Conservation (phyloP, 2,888 invertebrate species). For the Temnothorax rugatulus region DNA sequence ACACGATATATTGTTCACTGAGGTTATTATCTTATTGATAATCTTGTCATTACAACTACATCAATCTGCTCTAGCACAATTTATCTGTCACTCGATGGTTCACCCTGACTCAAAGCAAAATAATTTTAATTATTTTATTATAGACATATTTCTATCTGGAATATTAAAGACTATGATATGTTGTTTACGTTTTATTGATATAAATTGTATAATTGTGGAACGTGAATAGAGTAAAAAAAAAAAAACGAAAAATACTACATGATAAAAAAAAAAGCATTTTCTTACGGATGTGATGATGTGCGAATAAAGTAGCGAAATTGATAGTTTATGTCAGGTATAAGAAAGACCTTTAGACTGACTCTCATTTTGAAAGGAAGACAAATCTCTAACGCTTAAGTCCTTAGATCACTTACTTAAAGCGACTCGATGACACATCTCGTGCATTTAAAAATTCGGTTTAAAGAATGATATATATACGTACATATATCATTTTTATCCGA, state of each 20-base stretch:
- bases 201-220: constrained; percentile 3
- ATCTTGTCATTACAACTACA: constrained; percentile 44
- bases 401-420: constrained; percentile 66
- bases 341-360: constrained; percentile 63
- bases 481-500: constrained; percentile 1
- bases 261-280: constrained; percentile 62
- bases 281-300: constrained; percentile 66
- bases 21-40: constrained; percentile 67
- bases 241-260: constrained; percentile 42
- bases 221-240: neutral
- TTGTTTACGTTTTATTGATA: constrained; percentile 27
- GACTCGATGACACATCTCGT: constrained; percentile 70
- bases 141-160: neutral
- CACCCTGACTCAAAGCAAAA: constrained; percentile 48
- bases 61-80: constrained; percentile 48
- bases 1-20: constrained; percentile 48
- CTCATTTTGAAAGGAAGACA: constrained; percentile 65
- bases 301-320: constrained; percentile 65
- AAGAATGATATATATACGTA: constrained; percentile 35
- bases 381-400: constrained; percentile 71
- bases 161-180: neutral
- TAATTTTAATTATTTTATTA: constrained; percentile 49
- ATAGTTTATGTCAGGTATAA: constrained; percentile 59
- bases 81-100: constrained; percentile 50
- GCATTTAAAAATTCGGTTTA: constrained; percentile 62